A percentile compares a stretch with the other conserved stretches of the same genome.
These are phyloP conservation scores for Platycheirus rosarum DNA, from an alignment of 2,888 invertebrate species.

Conservation along the genomic window DNA sequence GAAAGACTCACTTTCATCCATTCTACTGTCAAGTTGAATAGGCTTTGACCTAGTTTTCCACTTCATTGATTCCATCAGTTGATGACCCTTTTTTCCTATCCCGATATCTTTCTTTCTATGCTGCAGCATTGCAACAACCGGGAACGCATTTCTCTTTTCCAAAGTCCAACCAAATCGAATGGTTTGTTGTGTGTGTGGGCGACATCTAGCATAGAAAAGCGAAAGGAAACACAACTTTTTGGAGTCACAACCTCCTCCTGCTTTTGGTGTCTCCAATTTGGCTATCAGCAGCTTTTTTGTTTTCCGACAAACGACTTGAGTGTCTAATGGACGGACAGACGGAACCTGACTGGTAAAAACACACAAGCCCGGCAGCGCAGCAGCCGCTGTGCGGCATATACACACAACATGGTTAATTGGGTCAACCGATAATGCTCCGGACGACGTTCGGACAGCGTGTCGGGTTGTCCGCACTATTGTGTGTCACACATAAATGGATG, in stretches of 20 bases:
- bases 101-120: conserved; percentile 12
- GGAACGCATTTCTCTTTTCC: conserved; percentile 55
- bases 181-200: conserved; percentile 43
- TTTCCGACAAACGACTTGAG: conserved; percentile 19
- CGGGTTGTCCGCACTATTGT: conserved; percentile 39
- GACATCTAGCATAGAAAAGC: conserved; percentile 50
- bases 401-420: conserved; percentile 57
- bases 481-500: conserved; percentile 57
- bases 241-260: conserved; percentile 13
- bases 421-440: conserved; percentile 58
- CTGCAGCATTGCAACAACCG: conserved; percentile 16
- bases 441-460: conserved; percentile 32
- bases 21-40: conserved; percentile 31
- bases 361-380: conserved; percentile 33
- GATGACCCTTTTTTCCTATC: conserved; percentile 23
- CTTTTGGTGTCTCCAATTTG: conserved; percentile 49
- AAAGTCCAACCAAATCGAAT: conserved; percentile 24
- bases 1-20: conserved; percentile 61
- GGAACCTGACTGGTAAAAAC: conserved; percentile 47
- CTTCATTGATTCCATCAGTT: conserved; percentile 49
- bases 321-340: conserved; percentile 10
- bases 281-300: conserved; percentile 47
- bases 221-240: conserved; percentile 48
- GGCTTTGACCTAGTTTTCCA: conserved; percentile 58
- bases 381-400: conserved; percentile 5